phyloP scores from a whole-genome alignment of 2,888 invertebrate species.

The Leptinotarsa rubiginosa region DNA sequence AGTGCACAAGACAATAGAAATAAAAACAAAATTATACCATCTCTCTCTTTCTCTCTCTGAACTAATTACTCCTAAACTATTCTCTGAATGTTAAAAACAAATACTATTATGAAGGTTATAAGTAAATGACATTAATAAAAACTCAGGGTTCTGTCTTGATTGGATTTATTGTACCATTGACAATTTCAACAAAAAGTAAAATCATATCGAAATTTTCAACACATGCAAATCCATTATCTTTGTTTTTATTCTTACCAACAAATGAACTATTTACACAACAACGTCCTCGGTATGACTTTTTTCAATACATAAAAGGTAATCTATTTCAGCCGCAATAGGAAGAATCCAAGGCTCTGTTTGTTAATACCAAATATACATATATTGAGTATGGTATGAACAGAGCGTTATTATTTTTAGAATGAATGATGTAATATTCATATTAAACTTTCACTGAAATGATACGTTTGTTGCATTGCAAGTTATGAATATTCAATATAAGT shows the following conservation, averaged over 20 bases:
- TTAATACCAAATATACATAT: constrained; percentile 3
- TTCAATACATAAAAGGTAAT: constrained; percentile 3
- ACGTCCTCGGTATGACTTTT: background rate
- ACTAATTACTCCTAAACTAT: too few species aligned
- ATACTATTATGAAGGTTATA: background rate
- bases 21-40: too few species aligned
- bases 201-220: background rate
- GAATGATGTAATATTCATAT: constrained; percentile 12
- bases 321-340: constrained; percentile 11
- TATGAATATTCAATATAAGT: background rate
- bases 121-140: too few species aligned
- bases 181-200: background rate
- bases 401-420: background rate
- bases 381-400: background rate
- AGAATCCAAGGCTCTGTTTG: constrained; percentile 13
- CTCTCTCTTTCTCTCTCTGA: too few species aligned
- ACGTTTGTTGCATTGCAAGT: background rate
- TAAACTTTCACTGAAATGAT: background rate
- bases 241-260: background rate
- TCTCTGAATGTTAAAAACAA: too few species aligned
- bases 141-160: too few species aligned
- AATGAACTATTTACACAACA: constrained; percentile 8
- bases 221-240: background rate
- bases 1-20: too few species aligned
- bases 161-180: background rate